These are phyloP conservation scores for Keiferia lycopersicella DNA, from an alignment of 2,888 invertebrate genomes.

Conservation along the genomic window DNA sequence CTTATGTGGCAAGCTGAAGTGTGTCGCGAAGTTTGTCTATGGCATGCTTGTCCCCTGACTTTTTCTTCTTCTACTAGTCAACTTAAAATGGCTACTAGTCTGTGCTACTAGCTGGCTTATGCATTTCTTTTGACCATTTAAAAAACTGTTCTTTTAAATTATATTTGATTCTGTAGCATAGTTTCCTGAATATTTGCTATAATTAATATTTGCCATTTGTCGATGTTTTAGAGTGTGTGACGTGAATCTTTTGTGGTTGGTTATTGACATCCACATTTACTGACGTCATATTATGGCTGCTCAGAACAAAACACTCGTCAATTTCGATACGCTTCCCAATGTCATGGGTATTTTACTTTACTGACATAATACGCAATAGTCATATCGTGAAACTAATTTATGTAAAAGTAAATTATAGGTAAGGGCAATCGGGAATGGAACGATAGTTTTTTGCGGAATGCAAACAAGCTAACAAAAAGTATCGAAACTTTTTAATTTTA, in stretches of 20 bases:
- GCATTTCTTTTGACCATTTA: neutral
- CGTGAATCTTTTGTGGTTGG: slow-evolving; percentile 30
- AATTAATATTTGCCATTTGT: slow-evolving; percentile 6
- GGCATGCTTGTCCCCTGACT: neutral
- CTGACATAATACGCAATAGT: neutral
- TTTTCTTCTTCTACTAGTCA: neutral
- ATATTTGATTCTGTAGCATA: neutral
- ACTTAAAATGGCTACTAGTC: neutral
- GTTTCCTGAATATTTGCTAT: neutral
- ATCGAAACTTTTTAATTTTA: neutral
- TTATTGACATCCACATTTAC: slow-evolving; percentile 30
- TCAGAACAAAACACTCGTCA: slow-evolving; percentile 2
- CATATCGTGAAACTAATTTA: too few relatives aligned
- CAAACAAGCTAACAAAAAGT: too few relatives aligned
- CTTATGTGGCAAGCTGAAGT: neutral
- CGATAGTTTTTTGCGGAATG: too few relatives aligned
- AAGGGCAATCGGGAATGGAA: too few relatives aligned
- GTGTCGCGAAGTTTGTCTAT: slow-evolving; percentile 12
- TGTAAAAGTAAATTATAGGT: too few relatives aligned
- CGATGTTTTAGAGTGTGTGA: slow-evolving; percentile 1
- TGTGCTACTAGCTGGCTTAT: neutral
- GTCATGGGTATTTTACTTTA: neutral
- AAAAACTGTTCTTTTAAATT: neutral
- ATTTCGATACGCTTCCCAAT: neutral
- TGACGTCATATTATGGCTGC: slow-evolving; percentile 33